phyloP scores from a whole-genome alignment of 1,140 invertebrate species.

The Neodiprion virginianus region DNA sequence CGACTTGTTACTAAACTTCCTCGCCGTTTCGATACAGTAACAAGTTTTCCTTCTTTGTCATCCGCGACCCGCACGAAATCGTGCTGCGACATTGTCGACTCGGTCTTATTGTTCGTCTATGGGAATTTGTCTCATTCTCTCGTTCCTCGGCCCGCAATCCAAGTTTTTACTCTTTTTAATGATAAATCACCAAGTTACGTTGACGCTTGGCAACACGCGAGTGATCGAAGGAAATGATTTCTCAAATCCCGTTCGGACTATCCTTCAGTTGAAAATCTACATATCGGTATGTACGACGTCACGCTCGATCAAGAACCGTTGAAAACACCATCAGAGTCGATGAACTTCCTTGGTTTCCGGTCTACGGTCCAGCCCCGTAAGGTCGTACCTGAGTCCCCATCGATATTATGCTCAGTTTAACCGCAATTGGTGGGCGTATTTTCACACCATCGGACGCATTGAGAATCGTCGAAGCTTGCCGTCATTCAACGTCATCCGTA shows the following conservation, averaged over 20 bases:
- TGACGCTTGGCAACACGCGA: not conserved
- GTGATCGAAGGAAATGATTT: not conserved
- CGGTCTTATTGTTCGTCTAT: constrained; percentile 26
- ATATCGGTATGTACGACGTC: no score
- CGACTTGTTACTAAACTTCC: not conserved
- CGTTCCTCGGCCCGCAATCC: not conserved
- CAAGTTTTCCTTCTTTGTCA: constrained; percentile 9
- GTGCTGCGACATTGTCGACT: constrained; percentile 41
- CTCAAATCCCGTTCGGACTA: no score
- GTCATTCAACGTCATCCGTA: constrained; percentile 17
- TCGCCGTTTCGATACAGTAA: constrained; percentile 12
- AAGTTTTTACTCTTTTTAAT: no score
- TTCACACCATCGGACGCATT: not conserved
- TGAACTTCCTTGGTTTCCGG: no score
- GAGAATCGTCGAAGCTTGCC: constrained; percentile 38
- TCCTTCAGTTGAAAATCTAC: no score
- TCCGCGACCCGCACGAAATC: constrained; percentile 13
- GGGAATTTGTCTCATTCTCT: constrained; percentile 10
- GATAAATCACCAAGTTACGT: not conserved
- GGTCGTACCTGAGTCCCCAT: no score
- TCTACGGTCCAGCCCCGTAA: no score
- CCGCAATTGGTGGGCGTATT: not conserved
- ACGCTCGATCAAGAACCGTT: no score
- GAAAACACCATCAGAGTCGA: no score
- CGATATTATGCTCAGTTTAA: no score